A percentile compares a stretch with the other conserved stretches of the same genome.
phyloP scores from a whole-genome alignment of 2,113 vertebrate genomes.

The Myanophis thanlyinensis region DNA sequence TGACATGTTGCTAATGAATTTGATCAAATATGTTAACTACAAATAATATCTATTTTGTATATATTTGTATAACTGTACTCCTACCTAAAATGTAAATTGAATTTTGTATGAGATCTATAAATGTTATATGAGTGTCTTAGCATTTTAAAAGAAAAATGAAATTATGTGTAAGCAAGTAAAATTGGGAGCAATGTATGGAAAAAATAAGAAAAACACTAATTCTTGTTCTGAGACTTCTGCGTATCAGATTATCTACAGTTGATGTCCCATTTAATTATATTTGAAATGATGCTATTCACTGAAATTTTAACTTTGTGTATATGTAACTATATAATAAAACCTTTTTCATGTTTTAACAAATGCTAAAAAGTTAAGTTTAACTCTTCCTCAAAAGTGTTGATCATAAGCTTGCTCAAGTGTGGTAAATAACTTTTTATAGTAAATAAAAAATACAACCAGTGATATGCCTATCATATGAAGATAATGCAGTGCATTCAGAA shows the following conservation, averaged over 20 bases:
- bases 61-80: constrained; percentile 73
- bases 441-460: background rate
- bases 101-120: constrained; percentile 74
- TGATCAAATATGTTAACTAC: constrained; percentile 67
- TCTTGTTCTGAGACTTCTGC: constrained; percentile 62
- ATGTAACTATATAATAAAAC: constrained; percentile 69
- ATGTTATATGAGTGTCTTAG: constrained; percentile 65
- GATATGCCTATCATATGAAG: background rate
- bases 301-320: constrained; percentile 71
- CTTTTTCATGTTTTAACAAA: constrained; percentile 69
- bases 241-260: constrained; percentile 63
- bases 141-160: constrained; percentile 62
- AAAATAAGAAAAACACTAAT: constrained; percentile 69
- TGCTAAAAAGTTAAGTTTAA: constrained; percentile 46
- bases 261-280: constrained; percentile 61
- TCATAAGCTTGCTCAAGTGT: background rate
- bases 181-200: constrained; percentile 45
- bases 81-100: constrained; percentile 62
- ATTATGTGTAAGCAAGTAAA: constrained; percentile 67
- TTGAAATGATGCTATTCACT: constrained; percentile 67
- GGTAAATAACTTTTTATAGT: background rate
- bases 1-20: constrained; percentile 62
- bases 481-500: too few relatives aligned
- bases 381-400: constrained; percentile 31
- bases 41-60: constrained; percentile 73